These are phyloP conservation scores for Cetoscarus ocellatus DNA, from an alignment of 2,797 vertebrate species.

Conservation along the genomic window DNA sequence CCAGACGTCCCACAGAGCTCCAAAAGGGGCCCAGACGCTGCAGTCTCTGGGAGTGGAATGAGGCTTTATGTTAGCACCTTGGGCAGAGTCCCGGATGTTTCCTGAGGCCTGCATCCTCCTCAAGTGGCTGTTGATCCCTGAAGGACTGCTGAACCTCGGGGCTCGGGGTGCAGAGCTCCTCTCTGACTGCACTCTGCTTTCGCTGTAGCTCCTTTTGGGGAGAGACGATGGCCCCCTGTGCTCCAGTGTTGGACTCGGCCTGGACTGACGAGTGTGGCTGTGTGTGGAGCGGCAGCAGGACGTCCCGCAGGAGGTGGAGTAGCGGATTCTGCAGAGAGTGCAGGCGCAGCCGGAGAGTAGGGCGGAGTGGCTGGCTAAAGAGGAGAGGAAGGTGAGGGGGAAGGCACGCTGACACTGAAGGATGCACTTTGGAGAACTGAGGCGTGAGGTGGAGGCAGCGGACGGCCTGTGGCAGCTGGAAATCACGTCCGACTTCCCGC, in stretches of 20 bases:
- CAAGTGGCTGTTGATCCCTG: constrained; percentile 69
- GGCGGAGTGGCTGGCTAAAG: constrained; percentile 66
- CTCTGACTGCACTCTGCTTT: constrained; percentile 68
- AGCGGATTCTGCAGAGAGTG: constrained; percentile 60
- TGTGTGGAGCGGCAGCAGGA: constrained; percentile 56
- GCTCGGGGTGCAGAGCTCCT: not conserved
- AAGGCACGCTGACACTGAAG: constrained; percentile 86
- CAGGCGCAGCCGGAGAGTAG: constrained; percentile 69
- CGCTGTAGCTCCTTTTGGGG: constrained; percentile 81
- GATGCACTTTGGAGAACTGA: constrained; percentile 85
- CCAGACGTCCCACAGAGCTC: not conserved
- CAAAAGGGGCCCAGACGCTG: not conserved
- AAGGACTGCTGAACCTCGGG: constrained; percentile 55
- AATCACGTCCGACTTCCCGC: constrained; percentile 53
- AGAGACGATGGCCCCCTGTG: constrained; percentile 1
- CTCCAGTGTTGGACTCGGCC: constrained; percentile 60
- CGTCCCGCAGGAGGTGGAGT: constrained; percentile 55
- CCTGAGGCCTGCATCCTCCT: constrained; percentile 84
- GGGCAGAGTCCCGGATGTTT: constrained; percentile 79
- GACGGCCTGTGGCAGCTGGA: constrained; percentile 70
- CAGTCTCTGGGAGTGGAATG: constrained; percentile 31
- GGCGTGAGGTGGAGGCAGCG: constrained; percentile 67
- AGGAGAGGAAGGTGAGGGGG: constrained; percentile 79
- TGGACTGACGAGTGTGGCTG: constrained; percentile 54
- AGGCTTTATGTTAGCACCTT: constrained; percentile 36